Evolutionary conservation across 2,888 invertebrate species (phyloP).

Genomic region (Pyrocoelia pectoralis): DNA sequence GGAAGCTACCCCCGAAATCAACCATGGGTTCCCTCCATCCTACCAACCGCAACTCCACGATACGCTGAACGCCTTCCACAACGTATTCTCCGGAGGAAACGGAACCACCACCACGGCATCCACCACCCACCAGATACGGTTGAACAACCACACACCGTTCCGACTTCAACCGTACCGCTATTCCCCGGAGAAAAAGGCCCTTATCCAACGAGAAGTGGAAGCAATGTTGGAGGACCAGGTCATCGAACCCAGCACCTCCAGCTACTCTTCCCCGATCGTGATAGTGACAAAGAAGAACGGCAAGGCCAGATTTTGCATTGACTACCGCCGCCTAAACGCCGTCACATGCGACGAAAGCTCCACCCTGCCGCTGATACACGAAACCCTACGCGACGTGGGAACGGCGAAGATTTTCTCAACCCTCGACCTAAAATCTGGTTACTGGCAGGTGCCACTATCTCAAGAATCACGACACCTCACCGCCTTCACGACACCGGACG

Average conservation of each 20-base stretch:
- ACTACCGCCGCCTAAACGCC: conserved; percentile 39
- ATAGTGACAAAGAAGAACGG: conserved; percentile 41
- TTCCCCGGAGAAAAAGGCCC: background rate
- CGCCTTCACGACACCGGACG: too few species aligned
- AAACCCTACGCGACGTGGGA: conserved; percentile 40
- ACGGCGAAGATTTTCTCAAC: conserved; percentile 45
- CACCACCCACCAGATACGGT: background rate
- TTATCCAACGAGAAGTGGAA: conserved; percentile 20
- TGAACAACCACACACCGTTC: background rate
- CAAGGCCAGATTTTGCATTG: conserved; percentile 37
- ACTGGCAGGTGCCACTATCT: too few species aligned
- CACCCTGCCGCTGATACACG: too few species aligned
- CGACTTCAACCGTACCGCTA: background rate
- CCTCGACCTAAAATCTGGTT: too few species aligned
- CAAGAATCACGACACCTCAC: too few species aligned
- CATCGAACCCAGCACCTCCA: conserved; percentile 30
- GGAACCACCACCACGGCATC: background rate
- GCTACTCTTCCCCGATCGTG: conserved; percentile 37
- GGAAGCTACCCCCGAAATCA: background rate
- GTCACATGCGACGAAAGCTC: conserved; percentile 25
- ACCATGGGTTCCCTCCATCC: background rate
- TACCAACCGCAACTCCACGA: background rate
- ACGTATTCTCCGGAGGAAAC: background rate
- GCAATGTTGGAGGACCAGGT: background rate
- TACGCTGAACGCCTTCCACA: background rate